Evolutionary conservation across 1,140 invertebrate genomes (phyloP), one percentile per base, ranked within the genome.

Genomic region (Potamilus streckersoni): DNA sequence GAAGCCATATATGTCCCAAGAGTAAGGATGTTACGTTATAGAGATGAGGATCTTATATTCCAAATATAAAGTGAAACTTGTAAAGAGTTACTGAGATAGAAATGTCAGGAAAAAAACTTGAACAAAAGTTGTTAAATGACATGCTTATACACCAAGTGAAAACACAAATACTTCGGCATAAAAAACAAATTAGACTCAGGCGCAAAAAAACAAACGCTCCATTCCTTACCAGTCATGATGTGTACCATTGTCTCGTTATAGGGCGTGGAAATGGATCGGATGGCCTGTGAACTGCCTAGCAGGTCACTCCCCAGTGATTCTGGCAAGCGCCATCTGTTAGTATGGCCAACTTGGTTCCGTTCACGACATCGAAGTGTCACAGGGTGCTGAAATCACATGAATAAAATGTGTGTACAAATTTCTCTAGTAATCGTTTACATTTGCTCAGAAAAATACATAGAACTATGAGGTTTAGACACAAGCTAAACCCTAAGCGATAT

Each of bases 291-390:
- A 38, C 82, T 86, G 23, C 87, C 88, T 16, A 89, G 78, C n/a
- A 89, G 74, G 63, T 89, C 88, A 74, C 87, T 88, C 58, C 87
- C 84, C 14, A 89, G 80, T 3, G 86, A 85, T 23, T 89, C 83
- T 14, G 87, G 87, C 2, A 86, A 73, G 1, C 88, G 77, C 88
- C 88, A 89, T 49, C 88, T 75, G 75, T 89, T 89, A 15, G 87
- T 89, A 16, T 66, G 59, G 14, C 88, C 88, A 57, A 87, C 85
- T 70, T 85, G 84, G 19, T 81, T 84, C 59, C 88, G 72, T 49
- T 86, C 80, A 16, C 88, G 83, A 75, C 82, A 84, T 60, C 85
- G 71, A 57, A 84, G 78, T 2, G 76, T 76, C 19, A 84, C 82
- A 1, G 74, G 77, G 77, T 81, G 79, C 88, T 88, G 79, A 62